These are phyloP conservation scores for Dasyornis broadbenti DNA, from an alignment of 2,113 vertebrate genomes.

Conservation along the genomic window DNA sequence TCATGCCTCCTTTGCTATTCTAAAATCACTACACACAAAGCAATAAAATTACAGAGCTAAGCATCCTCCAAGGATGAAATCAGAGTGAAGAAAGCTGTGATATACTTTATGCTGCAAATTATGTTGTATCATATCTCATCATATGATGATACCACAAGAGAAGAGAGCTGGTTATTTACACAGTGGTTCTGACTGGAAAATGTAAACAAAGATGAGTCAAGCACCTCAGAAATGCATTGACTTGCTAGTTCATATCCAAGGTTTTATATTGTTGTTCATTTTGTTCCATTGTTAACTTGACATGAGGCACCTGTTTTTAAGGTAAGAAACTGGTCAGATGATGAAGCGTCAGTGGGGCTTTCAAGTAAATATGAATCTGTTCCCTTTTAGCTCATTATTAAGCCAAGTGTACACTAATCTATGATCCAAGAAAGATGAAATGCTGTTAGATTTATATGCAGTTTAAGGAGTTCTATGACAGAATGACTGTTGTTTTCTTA, in stretches of 20 bases:
- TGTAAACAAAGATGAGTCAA: slow-evolving; percentile 67
- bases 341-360: not conserved
- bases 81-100: slow-evolving; percentile 61
- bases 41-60: slow-evolving; percentile 40
- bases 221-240: slow-evolving; percentile 43
- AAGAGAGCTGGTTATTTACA: slow-evolving; percentile 59
- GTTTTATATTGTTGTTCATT: not conserved
- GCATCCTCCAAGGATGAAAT: slow-evolving; percentile 57
- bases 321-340: not conserved
- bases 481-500: not conserved
- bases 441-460: not conserved
- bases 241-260: not conserved
- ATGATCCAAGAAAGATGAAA: not conserved
- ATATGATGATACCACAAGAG: slow-evolving; percentile 27
- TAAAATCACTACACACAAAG: slow-evolving; percentile 35
- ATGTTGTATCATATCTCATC: not conserved
- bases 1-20: not conserved
- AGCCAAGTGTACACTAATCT: not conserved
- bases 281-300: not conserved
- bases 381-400: not conserved
- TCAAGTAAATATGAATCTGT: slow-evolving; percentile 15
- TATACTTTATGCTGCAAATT: slow-evolving; percentile 19
- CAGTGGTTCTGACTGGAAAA: slow-evolving; percentile 54
- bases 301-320: slow-evolving; percentile 39
- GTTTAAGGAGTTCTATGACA: not conserved